phyloP scores from a whole-genome alignment of 1,140 invertebrate genomes.

The Euborellia annulipes region DNA sequence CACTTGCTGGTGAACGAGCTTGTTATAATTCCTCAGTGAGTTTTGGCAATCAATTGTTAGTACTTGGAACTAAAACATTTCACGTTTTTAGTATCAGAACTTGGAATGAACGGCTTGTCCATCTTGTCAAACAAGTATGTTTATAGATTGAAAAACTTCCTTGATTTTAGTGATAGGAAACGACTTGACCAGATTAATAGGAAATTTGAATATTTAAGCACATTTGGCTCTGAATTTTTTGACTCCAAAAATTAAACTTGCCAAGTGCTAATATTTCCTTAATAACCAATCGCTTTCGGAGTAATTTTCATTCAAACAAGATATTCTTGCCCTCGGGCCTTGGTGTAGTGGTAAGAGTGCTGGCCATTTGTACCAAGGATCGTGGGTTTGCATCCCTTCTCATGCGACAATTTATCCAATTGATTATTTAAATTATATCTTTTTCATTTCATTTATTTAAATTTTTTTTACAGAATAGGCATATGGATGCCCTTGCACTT shows the following conservation, averaged over 20 bases:
- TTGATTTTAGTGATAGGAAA: slow-evolving; percentile 30
- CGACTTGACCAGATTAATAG: slow-evolving; percentile 23
- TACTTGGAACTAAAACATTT: slow-evolving; percentile 68
- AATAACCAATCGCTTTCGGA: background rate
- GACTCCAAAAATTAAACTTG: slow-evolving; percentile 3
- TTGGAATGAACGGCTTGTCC: slow-evolving; percentile 62
- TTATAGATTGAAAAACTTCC: slow-evolving; percentile 21
- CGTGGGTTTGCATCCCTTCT: too few species aligned
- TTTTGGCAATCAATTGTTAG: slow-evolving; percentile 60
- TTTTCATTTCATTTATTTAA: too few species aligned
- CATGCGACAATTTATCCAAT: too few species aligned
- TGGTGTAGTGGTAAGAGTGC: too few species aligned
- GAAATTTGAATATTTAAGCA: slow-evolving; percentile 25
- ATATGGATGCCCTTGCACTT: slow-evolving; percentile 43
- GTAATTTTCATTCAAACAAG: background rate
- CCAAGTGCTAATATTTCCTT: background rate
- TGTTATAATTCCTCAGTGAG: slow-evolving; percentile 82
- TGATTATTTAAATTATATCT: background rate
- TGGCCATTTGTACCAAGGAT: too few species aligned
- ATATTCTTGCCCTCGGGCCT: too few species aligned
- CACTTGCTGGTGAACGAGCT: slow-evolving; percentile 64
- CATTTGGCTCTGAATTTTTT: slow-evolving; percentile 1
- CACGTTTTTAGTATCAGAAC: slow-evolving; percentile 64
- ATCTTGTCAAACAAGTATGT: slow-evolving; percentile 44
- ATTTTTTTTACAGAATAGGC: slow-evolving; percentile 34